A percentile compares a stretch with the other conserved stretches of the same genome.
Evolutionary conservation across 23 tunicate species (phyloP).

Genomic region (Clavelina lepadiformis): DNA sequence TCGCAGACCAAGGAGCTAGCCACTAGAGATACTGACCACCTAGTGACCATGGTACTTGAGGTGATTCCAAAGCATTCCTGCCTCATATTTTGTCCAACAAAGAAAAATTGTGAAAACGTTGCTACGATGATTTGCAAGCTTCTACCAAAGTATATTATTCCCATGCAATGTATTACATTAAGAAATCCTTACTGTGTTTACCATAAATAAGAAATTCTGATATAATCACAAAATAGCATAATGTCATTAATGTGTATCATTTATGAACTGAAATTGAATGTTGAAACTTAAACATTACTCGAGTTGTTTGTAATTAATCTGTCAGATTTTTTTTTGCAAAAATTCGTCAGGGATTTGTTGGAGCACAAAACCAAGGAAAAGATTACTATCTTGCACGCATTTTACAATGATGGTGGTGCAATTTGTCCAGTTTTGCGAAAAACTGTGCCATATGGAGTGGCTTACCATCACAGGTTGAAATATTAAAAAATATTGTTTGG

Average conservation of each 20-base stretch:
- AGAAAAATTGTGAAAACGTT: constrained; percentile 91
- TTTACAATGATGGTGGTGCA: constrained; percentile 30
- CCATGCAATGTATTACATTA: too few relatives aligned
- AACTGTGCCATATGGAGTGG: constrained; percentile 79
- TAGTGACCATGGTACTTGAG: constrained; percentile 55
- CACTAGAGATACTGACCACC: constrained; percentile 61
- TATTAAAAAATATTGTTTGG: too few relatives aligned
- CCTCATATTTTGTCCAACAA: constrained; percentile 91
- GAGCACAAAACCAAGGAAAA: constrained; percentile 49
- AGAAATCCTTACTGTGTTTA: too few relatives aligned
- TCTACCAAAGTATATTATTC: constrained; percentile 66
- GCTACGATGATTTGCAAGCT: constrained; percentile 63
- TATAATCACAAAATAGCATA: too few relatives aligned
- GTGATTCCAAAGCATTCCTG: constrained; percentile 86
- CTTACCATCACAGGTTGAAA: constrained; percentile 97
- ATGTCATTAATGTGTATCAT: too few relatives aligned
- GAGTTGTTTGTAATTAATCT: too few relatives aligned
- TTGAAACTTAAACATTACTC: too few relatives aligned
- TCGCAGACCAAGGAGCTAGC: constrained; percentile 49
- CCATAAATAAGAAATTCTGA: too few relatives aligned
- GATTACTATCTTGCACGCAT: constrained; percentile 20
- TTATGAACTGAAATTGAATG: too few relatives aligned
- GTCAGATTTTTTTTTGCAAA: too few relatives aligned
- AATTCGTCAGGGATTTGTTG: constrained; percentile 24
- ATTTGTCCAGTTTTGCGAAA: constrained; percentile 54